phyloP scores from a whole-genome alignment of 2,888 invertebrate species.

The Meliscaeva auricollis region DNA sequence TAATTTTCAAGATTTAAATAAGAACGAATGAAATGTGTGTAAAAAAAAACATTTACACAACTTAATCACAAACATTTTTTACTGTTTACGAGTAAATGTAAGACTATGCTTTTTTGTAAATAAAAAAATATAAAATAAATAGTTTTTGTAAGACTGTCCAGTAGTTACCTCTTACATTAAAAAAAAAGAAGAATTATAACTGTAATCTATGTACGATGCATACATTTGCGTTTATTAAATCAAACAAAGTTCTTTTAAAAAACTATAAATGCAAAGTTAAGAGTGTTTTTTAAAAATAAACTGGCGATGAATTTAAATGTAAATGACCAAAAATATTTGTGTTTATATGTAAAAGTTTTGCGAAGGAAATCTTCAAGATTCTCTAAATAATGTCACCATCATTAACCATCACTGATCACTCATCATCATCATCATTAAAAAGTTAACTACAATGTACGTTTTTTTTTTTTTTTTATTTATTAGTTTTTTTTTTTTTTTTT shows the following conservation, averaged over 20 bases:
- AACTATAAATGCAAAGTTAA: background rate
- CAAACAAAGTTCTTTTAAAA: background rate
- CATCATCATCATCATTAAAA: too few species aligned
- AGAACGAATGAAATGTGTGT: constrained; percentile 9
- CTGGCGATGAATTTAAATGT: too few species aligned
- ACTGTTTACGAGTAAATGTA: background rate
- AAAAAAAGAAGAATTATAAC: background rate
- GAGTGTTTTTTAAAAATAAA: background rate
- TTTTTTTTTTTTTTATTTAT: too few species aligned
- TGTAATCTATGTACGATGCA: background rate
- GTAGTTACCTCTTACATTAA: constrained; percentile 27
- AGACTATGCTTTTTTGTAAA: background rate
- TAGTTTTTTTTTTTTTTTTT: too few species aligned
- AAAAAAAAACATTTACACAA: background rate
- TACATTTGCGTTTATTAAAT: background rate
- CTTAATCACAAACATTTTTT: constrained; percentile 8
- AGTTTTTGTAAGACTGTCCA: constrained; percentile 24
- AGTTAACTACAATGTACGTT: too few species aligned
- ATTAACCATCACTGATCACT: too few species aligned
- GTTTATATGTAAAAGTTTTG: too few species aligned
- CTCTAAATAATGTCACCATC: too few species aligned
- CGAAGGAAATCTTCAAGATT: too few species aligned
- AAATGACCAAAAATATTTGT: too few species aligned
- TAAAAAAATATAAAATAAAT: background rate
- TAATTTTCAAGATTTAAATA: background rate